Base-by-base conservation (phyloP, 2,797 vertebrate species). In the Phrynocephalus guinanensis region DNA sequence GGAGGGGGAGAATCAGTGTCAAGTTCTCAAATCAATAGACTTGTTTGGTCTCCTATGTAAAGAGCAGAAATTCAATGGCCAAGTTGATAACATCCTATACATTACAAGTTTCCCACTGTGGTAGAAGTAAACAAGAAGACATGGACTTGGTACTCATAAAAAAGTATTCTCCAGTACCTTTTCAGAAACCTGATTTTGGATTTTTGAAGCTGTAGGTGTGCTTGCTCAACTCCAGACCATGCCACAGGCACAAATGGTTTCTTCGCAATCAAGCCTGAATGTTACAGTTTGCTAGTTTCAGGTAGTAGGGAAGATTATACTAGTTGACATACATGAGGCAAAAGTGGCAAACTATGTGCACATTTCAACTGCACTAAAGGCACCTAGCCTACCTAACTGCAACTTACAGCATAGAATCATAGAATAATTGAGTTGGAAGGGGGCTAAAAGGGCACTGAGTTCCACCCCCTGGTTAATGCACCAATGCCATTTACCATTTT, bases 281-380 rank as follows among this genome's bases (percentile, higher is more conserved):
- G 71, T 44, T 38, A 86, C 82, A 82, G 66, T 63, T 68, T 77
- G 24, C 33, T 76, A 76, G 8, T 28, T 63, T 44, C 71, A 52
- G 15, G 16, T 52, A 28, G 63, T 20, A 82, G 70, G 38, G 38
- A 87, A 50, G 56, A 87, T 20, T 73, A 86, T 86, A 66, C 48
- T 66, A 50, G 79, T 30, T 66, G 76, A 73, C 50, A 79, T 56
- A 73, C 60, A 83, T 67, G 44, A 68, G 44, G 20, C 48, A 89
- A 81, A 86, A 67, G 44, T 79, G 73, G 81, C 48, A 83, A 85
- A 75, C 22, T n/a, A 56, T 26, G 83, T 30, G 66, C 71, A 86
- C 76, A 86, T 60, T 82, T 70, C 79, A 86, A 38, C 67, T 79
- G 24, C 81, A 63, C 67, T 56, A 38, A 89, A 82, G n/a, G n/a